Conservation (phyloP, 2,888 invertebrate species). For the Amitus sp. region DNA sequence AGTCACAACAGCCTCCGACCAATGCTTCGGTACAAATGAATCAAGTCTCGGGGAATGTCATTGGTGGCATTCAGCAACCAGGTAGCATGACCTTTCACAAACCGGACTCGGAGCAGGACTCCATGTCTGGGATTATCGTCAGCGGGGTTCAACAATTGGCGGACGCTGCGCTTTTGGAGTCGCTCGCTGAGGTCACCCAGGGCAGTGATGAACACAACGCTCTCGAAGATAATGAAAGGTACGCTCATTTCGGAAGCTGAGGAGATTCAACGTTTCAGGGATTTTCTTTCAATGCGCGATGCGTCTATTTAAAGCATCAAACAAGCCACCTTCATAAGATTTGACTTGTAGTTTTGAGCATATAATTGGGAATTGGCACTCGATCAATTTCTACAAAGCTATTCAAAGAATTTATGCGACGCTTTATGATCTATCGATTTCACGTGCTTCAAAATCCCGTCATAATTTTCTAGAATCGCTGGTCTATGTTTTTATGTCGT, state of each 20-base stretch:
- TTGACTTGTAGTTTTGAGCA: slow-evolving; percentile 27
- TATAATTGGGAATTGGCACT: slow-evolving; percentile 36
- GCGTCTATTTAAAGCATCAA: slow-evolving; percentile 20
- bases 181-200: slow-evolving; percentile 63
- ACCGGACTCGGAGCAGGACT: slow-evolving; percentile 58
- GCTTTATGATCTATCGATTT: too few relatives aligned
- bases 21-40: slow-evolving; percentile 54
- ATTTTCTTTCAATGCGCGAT: not conserved
- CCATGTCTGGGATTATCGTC: slow-evolving; percentile 50
- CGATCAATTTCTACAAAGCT: slow-evolving; percentile 22
- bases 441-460: too few relatives aligned
- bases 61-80: slow-evolving; percentile 44
- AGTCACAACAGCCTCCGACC: slow-evolving; percentile 57
- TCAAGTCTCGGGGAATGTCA: slow-evolving; percentile 54
- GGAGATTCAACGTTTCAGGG: not conserved
- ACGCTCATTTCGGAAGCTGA: slow-evolving; percentile 19
- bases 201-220: slow-evolving; percentile 60
- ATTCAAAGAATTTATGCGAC: not conserved
- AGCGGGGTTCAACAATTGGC: slow-evolving; percentile 45
- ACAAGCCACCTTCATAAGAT: slow-evolving; percentile 7
- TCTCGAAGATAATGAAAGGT: slow-evolving; percentile 68
- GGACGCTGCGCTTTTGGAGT: slow-evolving; percentile 61
- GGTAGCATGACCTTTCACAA: slow-evolving; percentile 52
- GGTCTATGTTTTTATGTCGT: too few relatives aligned
- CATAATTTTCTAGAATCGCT: too few relatives aligned